phyloP scores from a whole-genome alignment of 2,113 vertebrate species.

The Clarias gariepinus region DNA sequence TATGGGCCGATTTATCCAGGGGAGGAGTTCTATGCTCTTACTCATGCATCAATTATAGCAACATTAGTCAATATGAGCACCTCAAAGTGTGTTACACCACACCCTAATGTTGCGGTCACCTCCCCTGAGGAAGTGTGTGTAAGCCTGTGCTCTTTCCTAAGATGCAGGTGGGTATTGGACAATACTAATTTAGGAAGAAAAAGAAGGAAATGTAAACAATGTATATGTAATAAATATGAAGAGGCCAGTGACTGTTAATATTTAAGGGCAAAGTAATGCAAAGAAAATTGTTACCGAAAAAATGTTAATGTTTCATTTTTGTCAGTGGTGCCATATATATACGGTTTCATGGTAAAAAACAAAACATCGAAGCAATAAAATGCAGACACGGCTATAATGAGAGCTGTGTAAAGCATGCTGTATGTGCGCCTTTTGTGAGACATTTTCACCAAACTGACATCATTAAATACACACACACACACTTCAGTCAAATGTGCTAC shows the following conservation, averaged over 20 bases:
- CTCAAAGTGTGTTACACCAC: no score
- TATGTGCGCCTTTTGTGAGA: slow-evolving; percentile 33
- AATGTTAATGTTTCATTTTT: not conserved
- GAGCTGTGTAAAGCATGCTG: not conserved
- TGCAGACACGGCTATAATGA: not conserved
- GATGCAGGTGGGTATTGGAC: no score
- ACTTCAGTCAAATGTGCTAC: slow-evolving; percentile 47
- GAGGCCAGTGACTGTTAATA: not conserved
- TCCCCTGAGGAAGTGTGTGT: no score
- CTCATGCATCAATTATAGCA: no score
- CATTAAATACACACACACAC: slow-evolving; percentile 44
- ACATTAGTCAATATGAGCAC: no score
- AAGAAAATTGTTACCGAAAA: not conserved
- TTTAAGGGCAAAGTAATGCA: not conserved
- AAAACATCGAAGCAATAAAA: not conserved
- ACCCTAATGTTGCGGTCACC: no score
- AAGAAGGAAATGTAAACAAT: no score
- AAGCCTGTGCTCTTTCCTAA: no score
- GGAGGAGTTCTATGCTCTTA: no score
- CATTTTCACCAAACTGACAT: slow-evolving; percentile 41
- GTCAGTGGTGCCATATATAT: not conserved
- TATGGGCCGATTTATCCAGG: no score
- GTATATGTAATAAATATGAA: not conserved
- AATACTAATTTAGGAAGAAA: no score
- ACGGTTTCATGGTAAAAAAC: not conserved